Evolutionary conservation across 1,140 invertebrate genomes (phyloP).

Genomic region (Stegodyphus mimosarum): DNA sequence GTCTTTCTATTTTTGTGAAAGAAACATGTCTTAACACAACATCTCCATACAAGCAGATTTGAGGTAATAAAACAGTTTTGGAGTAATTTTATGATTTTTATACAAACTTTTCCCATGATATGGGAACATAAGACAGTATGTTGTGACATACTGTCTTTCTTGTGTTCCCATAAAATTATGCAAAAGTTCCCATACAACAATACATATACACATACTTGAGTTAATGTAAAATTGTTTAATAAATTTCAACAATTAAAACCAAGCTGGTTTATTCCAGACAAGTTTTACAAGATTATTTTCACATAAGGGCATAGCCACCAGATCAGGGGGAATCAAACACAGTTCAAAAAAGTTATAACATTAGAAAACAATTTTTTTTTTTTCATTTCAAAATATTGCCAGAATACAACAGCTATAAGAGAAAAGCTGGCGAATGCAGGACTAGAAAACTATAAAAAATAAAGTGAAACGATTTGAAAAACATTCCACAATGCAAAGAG

Average conservation of each 20-base stretch:
- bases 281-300: constrained; percentile 53
- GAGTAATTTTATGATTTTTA: too few relatives aligned
- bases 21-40: too few relatives aligned
- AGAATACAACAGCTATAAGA: constrained; percentile 57
- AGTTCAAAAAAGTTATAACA: constrained; percentile 52
- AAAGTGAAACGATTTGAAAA: constrained; percentile 37
- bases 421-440: constrained; percentile 51
- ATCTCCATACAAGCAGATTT: too few relatives aligned
- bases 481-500: constrained; percentile 54
- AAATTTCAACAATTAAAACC: constrained; percentile 40
- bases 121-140: too few relatives aligned
- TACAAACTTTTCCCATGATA: too few relatives aligned
- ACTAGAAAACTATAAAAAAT: constrained; percentile 54
- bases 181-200: too few relatives aligned
- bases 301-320: constrained; percentile 43
- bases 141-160: too few relatives aligned
- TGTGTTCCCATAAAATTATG: too few relatives aligned
- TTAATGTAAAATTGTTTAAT: too few relatives aligned
- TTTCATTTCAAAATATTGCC: constrained; percentile 44
- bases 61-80: too few relatives aligned
- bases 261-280: constrained; percentile 60
- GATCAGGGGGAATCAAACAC: constrained; percentile 54
- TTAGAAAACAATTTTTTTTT: constrained; percentile 55
- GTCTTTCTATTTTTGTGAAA: too few relatives aligned
- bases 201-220: too few relatives aligned